Conservation (phyloP, 2,113 vertebrate genomes). For the Chinchilla lanigera region DNA sequence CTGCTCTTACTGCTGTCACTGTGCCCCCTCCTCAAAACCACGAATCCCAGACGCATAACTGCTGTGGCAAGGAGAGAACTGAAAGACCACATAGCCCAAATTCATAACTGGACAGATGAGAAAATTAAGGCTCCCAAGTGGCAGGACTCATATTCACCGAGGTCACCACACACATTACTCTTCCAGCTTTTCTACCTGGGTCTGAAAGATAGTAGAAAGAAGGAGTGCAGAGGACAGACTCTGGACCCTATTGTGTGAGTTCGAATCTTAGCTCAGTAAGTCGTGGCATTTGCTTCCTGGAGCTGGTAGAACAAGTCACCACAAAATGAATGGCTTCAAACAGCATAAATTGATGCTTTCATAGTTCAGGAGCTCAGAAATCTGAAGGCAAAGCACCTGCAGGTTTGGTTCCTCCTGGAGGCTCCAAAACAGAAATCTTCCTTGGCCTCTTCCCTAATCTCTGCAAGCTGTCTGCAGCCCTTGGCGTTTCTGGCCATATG, state of each 20-base stretch:
- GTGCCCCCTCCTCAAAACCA: neutral
- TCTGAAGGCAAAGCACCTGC: neutral
- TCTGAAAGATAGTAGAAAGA: neutral
- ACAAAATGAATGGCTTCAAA: constrained; percentile 14
- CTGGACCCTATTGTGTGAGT: neutral
- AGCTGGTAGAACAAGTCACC: neutral
- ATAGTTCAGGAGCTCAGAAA: neutral
- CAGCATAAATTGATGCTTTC: neutral
- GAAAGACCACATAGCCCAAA: constrained; percentile 14
- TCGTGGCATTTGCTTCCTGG: neutral
- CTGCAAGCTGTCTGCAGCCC: neutral
- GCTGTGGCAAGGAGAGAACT: constrained; percentile 34
- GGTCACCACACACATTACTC: neutral
- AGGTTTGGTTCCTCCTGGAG: neutral
- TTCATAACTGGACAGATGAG: constrained; percentile 34
- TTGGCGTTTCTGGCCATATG: neutral
- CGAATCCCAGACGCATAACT: constrained; percentile 60
- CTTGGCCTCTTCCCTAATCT: neutral
- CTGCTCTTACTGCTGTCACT: neutral
- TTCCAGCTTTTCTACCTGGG: neutral
- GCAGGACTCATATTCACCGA: neutral
- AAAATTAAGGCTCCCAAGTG: neutral
- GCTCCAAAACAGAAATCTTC: neutral
- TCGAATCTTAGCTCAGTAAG: constrained; percentile 44
- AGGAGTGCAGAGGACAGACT: neutral